Evolutionary conservation across 64 coral and sea anemone species (phyloP).

Genomic region (Dendronephthya gigantea): DNA sequence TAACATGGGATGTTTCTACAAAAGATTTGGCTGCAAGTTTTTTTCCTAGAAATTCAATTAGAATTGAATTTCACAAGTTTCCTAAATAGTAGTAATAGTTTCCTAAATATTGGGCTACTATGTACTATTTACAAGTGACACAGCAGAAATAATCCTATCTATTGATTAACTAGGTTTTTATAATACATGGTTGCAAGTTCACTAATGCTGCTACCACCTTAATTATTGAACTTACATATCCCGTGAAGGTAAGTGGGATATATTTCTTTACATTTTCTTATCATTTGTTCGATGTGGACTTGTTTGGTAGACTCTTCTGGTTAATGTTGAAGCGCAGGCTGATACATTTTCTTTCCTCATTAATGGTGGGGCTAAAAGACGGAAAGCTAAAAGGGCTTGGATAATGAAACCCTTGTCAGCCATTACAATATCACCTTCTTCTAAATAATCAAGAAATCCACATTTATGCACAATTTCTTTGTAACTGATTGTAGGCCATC

Average conservation of each 20-base stretch:
- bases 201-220: not conserved
- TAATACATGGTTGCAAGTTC: constrained; percentile 17
- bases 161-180: not conserved
- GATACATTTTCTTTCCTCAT: not conserved
- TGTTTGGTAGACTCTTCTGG: constrained; percentile 3
- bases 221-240: constrained; percentile 14
- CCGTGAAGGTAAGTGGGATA: not conserved
- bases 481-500: not conserved
- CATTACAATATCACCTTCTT: not conserved
- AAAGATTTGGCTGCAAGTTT: not conserved
- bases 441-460: not conserved
- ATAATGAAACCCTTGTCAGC: too few species aligned
- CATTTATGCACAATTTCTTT: not conserved
- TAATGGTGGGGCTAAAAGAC: not conserved
- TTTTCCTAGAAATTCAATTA: not conserved
- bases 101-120: not conserved
- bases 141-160: not conserved
- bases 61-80: not conserved
- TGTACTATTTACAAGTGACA: not conserved
- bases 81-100: too few species aligned
- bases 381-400: not conserved
- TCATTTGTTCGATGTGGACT: not conserved
- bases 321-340: not conserved
- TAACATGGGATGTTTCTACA: not conserved
- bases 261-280: not conserved